phyloP scores from a whole-genome alignment of 2,797 vertebrate genomes.

The Sebastes vulpes region DNA sequence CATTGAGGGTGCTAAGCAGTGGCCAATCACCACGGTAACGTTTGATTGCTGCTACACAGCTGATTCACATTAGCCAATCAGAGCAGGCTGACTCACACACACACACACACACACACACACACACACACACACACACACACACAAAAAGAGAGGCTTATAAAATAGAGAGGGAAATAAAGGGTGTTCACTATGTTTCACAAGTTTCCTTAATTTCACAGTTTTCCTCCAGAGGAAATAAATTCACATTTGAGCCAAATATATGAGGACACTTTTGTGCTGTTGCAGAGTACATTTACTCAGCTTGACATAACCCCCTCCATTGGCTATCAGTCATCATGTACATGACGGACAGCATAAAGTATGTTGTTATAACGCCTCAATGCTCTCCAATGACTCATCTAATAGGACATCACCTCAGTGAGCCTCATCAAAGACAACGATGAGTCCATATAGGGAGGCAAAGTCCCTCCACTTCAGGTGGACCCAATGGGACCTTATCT shows the following conservation, averaged over 20 bases:
- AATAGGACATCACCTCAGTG: not conserved
- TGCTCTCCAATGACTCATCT: slow-evolving; percentile 2
- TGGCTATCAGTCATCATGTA: not conserved
- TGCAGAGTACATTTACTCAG: not conserved
- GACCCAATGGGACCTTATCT: no score
- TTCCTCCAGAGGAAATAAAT: slow-evolving; percentile 22
- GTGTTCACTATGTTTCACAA: slow-evolving; percentile 23
- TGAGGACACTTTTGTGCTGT: not conserved
- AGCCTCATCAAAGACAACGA: not conserved
- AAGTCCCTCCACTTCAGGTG: not conserved
- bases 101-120: no score
- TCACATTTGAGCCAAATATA: slow-evolving; percentile 22
- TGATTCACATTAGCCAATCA: no score
- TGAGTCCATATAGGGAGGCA: not conserved
- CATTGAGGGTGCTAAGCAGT: no score
- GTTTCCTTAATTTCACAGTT: slow-evolving; percentile 23
- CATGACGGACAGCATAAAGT: slow-evolving; percentile 4
- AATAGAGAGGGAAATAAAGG: not conserved
- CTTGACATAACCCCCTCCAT: slow-evolving; percentile 8
- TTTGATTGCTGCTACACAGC: no score
- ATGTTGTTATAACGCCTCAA: not conserved
- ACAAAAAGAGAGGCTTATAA: not conserved
- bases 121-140: not conserved
- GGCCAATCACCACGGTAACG: no score
- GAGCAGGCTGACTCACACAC: no score